phyloP scores from a whole-genome alignment of 2,797 vertebrate species.

The Semaprochilodus insignis region DNA sequence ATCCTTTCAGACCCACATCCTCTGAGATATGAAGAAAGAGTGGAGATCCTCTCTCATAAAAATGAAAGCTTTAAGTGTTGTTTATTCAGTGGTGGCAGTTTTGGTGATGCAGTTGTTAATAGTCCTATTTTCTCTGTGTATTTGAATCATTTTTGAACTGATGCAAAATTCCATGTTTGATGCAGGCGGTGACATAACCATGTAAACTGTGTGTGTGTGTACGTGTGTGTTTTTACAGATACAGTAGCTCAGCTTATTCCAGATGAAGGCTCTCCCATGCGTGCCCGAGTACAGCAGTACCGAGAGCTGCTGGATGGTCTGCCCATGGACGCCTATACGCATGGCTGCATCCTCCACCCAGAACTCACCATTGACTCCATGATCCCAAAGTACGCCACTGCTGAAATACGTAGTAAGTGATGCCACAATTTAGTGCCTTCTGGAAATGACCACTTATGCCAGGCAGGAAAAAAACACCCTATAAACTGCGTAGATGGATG shows the following conservation, averaged over 20 bases:
- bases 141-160: no score
- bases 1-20: no score
- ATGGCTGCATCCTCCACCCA: slow-evolving; percentile 98
- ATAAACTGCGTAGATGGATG: background rate
- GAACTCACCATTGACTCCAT: slow-evolving; percentile 99
- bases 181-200: background rate
- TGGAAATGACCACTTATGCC: background rate
- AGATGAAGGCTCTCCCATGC: slow-evolving; percentile 84
- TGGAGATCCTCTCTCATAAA: no score
- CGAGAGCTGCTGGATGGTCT: slow-evolving; percentile 92
- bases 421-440: slow-evolving; percentile 53
- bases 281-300: slow-evolving; percentile 92
- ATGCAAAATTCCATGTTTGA: background rate
- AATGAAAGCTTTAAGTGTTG: no score
- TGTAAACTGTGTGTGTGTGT: slow-evolving; percentile 3
- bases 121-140: no score
- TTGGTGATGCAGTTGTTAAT: no score
- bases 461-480: background rate
- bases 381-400: slow-evolving; percentile 99
- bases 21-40: no score
- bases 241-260: slow-evolving; percentile 90
- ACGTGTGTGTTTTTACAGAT: slow-evolving; percentile 75
- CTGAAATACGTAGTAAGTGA: slow-evolving; percentile 99
- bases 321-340: slow-evolving; percentile 98
- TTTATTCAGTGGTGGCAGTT: no score